phyloP scores from a whole-genome alignment of 2,888 invertebrate genomes.

The Trichopria drosophilae region DNA sequence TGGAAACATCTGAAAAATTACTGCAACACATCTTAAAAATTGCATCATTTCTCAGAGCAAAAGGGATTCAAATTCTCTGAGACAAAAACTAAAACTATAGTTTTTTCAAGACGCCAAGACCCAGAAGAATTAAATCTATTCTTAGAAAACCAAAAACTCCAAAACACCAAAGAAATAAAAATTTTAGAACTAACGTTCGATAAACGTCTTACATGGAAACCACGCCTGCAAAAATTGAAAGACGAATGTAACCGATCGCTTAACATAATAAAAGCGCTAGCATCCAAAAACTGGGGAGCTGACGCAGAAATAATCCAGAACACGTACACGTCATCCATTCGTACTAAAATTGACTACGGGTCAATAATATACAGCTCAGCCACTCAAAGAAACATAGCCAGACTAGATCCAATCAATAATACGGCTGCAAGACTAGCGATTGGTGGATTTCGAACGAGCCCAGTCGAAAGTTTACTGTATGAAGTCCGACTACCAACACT shows the following conservation, averaged over 20 bases:
- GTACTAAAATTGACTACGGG: too few species aligned
- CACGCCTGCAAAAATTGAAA: slow-evolving; percentile 20
- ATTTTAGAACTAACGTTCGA: slow-evolving; percentile 25
- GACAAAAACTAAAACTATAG: slow-evolving; percentile 10
- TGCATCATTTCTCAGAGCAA: neutral
- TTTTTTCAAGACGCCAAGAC: slow-evolving; percentile 5
- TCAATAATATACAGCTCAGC: too few species aligned
- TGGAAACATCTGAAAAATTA: neutral
- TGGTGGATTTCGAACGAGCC: slow-evolving; percentile 4
- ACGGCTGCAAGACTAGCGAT: slow-evolving; percentile 1
- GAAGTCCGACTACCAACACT: neutral
- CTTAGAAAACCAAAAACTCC: too few species aligned
- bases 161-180: slow-evolving; percentile 2
- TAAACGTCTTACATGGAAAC: slow-evolving; percentile 20
- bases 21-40: slow-evolving; percentile 12
- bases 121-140: neutral
- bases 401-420: slow-evolving; percentile 13
- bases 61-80: slow-evolving; percentile 18
- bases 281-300: too few species aligned
- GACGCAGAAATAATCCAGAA: neutral
- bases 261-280: slow-evolving; percentile 16
- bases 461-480: neutral
- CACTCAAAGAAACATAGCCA: too few species aligned
- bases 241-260: slow-evolving; percentile 6
- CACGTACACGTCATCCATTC: neutral